phyloP scores from a whole-genome alignment of 2,113 vertebrate genomes.

The Ophiodon elongatus region DNA sequence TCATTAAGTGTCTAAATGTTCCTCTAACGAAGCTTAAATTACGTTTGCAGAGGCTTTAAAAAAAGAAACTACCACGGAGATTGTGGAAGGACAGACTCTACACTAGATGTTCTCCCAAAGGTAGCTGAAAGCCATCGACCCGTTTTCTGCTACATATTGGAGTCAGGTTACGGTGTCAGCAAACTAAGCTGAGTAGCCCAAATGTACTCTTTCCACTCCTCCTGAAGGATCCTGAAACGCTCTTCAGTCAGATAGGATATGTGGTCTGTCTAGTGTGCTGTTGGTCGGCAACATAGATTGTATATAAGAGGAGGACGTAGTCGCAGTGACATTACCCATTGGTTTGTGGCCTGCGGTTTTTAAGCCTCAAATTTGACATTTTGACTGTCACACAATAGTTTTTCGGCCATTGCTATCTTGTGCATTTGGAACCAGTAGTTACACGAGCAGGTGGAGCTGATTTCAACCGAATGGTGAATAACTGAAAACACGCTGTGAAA shows the following conservation, averaged over 20 bases:
- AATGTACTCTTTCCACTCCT: not conserved
- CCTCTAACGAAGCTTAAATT: conserved; percentile 1
- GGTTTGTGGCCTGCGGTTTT: too few species aligned
- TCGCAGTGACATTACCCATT: too few species aligned
- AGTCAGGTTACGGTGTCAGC: not conserved
- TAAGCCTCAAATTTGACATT: too few species aligned
- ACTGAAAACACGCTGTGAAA: too few species aligned
- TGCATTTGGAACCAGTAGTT: too few species aligned
- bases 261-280: not conserved
- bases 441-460: too few species aligned
- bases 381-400: too few species aligned
- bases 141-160: not conserved
- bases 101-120: not conserved
- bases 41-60: not conserved
- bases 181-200: not conserved
- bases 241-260: not conserved
- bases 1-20: conserved; percentile 10
- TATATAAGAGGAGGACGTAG: not conserved
- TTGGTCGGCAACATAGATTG: not conserved
- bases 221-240: not conserved
- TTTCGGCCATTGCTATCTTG: too few species aligned
- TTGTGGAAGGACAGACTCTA: not conserved
- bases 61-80: not conserved
- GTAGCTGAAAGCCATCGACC: not conserved
- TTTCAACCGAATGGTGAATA: too few species aligned